Conservation (phyloP, 2,888 invertebrate genomes). For the Phasia obesa region DNA sequence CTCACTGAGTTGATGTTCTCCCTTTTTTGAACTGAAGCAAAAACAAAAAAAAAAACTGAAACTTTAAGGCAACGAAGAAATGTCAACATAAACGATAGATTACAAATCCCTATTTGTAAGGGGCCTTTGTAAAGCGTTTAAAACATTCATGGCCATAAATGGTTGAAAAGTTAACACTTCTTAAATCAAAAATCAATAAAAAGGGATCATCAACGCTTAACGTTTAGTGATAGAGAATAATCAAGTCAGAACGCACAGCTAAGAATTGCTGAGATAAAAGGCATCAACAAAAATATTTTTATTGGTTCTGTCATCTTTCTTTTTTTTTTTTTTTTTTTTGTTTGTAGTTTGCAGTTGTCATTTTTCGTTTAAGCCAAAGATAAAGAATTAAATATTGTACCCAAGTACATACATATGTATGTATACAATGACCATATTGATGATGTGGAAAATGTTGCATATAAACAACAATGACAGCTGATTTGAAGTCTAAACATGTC, state of each 20-base stretch:
- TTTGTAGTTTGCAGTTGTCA: constrained; percentile 21
- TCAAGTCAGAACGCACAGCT: constrained; percentile 1
- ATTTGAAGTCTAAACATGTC: constrained; percentile 79
- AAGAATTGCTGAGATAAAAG: constrained; percentile 38
- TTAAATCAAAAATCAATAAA: constrained; percentile 42
- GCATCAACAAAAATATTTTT: constrained; percentile 41
- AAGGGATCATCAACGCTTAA: constrained; percentile 48
- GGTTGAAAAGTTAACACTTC: constrained; percentile 55
- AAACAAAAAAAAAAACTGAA: not conserved
- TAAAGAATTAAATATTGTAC: constrained; percentile 43
- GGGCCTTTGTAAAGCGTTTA: constrained; percentile 28
- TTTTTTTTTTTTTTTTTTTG: not conserved
- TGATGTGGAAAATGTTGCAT: constrained; percentile 56
- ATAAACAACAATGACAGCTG: constrained; percentile 72
- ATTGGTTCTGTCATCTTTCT: not conserved
- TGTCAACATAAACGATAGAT: constrained; percentile 52
- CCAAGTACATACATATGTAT: constrained; percentile 46
- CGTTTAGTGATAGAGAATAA: constrained; percentile 18
- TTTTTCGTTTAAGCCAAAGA: constrained; percentile 23
- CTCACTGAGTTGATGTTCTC: constrained; percentile 22
- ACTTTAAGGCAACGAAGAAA: constrained; percentile 42
- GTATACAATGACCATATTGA: constrained; percentile 56
- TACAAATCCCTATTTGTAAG: constrained; percentile 61
- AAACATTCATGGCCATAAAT: constrained; percentile 53
- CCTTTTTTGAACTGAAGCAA: not conserved